Conservation (phyloP, 1,140 invertebrate species). For the Bombyx mandarina region DNA sequence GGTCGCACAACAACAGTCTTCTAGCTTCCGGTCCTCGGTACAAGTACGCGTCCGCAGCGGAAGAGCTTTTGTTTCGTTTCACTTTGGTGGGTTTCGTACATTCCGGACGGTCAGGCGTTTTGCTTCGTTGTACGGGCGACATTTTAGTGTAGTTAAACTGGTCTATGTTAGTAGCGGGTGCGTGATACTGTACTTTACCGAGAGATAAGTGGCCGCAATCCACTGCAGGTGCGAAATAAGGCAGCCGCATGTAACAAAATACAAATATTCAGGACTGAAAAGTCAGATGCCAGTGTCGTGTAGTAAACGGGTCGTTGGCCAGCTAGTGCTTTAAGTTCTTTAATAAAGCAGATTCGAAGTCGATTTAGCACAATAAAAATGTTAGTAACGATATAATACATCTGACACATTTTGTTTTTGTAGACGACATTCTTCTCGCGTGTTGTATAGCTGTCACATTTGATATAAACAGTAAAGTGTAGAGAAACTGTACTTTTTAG, state of each 20-base stretch:
- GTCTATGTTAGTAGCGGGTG: slow-evolving; percentile 71
- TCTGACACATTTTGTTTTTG: no score
- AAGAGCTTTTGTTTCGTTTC: slow-evolving; percentile 66
- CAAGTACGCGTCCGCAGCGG: slow-evolving; percentile 54
- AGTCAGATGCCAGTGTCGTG: slow-evolving; percentile 4
- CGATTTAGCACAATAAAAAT: no score
- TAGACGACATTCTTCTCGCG: no score
- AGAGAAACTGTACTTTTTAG: no score
- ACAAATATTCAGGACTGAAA: slow-evolving; percentile 57
- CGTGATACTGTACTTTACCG: slow-evolving; percentile 77
- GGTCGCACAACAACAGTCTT: slow-evolving; percentile 42
- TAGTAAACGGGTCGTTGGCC: no score
- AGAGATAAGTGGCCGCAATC: slow-evolving; percentile 73
- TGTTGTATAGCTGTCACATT: no score
- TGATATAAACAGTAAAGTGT: no score
- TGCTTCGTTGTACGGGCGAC: slow-evolving; percentile 36
- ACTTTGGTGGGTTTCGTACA: slow-evolving; percentile 50
- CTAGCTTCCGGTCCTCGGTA: slow-evolving; percentile 49
- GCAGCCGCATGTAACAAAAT: slow-evolving; percentile 73
- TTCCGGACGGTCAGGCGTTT: slow-evolving; percentile 39
- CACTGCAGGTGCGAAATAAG: slow-evolving; percentile 73
- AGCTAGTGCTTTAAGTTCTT: no score
- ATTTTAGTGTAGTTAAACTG: slow-evolving; percentile 56
- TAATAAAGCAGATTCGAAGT: no score
- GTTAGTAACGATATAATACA: no score